phyloP scores from a whole-genome alignment of 2,113 vertebrate species.

The Glaucomys volans region DNA sequence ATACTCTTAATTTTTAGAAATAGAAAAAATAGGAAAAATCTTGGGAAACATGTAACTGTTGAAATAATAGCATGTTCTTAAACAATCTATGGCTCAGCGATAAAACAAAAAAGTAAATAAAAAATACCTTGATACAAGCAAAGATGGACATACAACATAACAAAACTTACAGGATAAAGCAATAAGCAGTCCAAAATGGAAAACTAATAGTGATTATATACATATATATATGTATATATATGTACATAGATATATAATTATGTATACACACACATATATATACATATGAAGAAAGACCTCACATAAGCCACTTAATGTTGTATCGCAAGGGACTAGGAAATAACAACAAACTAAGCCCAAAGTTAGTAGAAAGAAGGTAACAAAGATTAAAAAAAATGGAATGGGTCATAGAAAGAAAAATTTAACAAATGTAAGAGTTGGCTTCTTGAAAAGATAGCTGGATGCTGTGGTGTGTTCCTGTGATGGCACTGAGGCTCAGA shows the following conservation, averaged over 20 bases:
- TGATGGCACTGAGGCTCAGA: too few relatives aligned
- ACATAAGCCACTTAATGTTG: neutral
- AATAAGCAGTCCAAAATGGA: neutral
- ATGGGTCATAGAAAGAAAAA: neutral
- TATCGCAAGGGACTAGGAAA: neutral
- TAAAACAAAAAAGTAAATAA: neutral
- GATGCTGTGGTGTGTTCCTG: too few relatives aligned
- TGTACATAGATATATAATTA: too few relatives aligned
- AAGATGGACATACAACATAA: too few relatives aligned
- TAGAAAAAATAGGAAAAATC: neutral
- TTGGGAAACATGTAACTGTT: too few relatives aligned
- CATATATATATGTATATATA: too few relatives aligned
- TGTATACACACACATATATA: too few relatives aligned
- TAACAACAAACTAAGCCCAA: neutral
- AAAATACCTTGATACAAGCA: neutral
- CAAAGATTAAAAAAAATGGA: neutral
- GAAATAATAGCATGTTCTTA: neutral
- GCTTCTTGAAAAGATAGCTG: neutral
- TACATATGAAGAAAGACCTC: neutral
- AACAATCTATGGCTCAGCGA: neutral
- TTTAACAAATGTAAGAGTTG: neutral
- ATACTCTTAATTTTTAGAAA: too few relatives aligned
- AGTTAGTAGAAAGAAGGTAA: neutral
- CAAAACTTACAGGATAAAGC: neutral
- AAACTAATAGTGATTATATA: neutral